A percentile compares a stretch with the other conserved stretches of the same genome.
These are phyloP conservation scores for Brachionus sp. DNA, from an alignment of 1,140 invertebrate species.

Conservation along the genomic window DNA sequence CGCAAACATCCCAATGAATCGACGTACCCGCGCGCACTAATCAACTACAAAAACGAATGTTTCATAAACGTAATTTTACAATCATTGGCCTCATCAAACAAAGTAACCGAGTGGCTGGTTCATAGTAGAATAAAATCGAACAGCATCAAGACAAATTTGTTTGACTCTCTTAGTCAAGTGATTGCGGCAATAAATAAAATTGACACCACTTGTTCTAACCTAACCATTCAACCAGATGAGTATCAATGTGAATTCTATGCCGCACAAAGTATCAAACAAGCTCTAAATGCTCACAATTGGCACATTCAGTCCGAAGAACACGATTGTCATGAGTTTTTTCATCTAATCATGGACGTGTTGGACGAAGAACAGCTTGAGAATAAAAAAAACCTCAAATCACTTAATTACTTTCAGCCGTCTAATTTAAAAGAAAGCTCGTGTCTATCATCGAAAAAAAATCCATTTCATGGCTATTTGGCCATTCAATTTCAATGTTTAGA, in stretches of 20 bases:
- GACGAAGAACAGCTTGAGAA: constrained; percentile 24
- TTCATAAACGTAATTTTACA: constrained; percentile 44
- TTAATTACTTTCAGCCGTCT: constrained; percentile 40
- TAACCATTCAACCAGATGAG: background rate
- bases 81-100: constrained; percentile 28
- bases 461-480: constrained; percentile 33
- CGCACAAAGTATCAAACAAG: background rate
- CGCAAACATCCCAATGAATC: background rate
- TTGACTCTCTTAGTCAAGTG: background rate
- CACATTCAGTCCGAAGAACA: constrained; percentile 36
- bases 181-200: constrained; percentile 23
- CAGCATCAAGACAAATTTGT: background rate
- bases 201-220: background rate
- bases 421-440: constrained; percentile 40
- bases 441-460: background rate
- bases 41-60: constrained; percentile 46
- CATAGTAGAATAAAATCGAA: background rate
- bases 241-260: constrained; percentile 35
- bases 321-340: constrained; percentile 42
- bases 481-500: constrained; percentile 17
- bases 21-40: background rate
- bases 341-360: constrained; percentile 21
- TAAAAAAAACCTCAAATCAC: constrained; percentile 19
- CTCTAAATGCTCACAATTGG: constrained; percentile 31
- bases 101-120: constrained; percentile 32